Base-by-base conservation (phyloP, 2,888 invertebrate species). In the Pollenia griseotomentosa region DNA sequence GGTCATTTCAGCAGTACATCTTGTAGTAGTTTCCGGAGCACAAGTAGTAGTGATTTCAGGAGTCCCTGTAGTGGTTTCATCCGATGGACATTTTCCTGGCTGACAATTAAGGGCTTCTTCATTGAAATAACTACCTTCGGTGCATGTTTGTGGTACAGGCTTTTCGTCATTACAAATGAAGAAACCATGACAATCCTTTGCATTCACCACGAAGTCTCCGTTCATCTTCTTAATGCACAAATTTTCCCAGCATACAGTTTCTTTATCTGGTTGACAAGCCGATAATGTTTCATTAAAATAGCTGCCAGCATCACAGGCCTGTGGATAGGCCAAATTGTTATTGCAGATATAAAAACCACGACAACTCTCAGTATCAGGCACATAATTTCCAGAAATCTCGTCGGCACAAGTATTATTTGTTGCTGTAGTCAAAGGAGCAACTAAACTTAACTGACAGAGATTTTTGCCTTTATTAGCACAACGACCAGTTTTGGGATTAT, bases 321-420 rank as follows among this genome's bases (percentile, higher is more conserved):
- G 92, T 1, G 89, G 83, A 83, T 90, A 90, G 0, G 92, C 90
- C 73, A 81, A 0, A 23, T 91, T 89, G 5, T 90, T 75, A 14
- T 89, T 81, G 66, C 93, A 93, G 55, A 91, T 90, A 59, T 88
- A 90, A 80, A 85, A 93, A 14, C 89, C 87, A 2, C 83, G 86
- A 61, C 93, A 93, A 46, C 81, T 89, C 0, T 77, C 88, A 0
- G 82, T 7, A n/a, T 90, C 85, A 2, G 90, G 48, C 3, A 92
- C 5, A 57, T 70, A 90, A 4, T 89, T 89, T 1, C 92, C 91
- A 2, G 77, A 89, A 10, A 90, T 85, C 66, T 90, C 88, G 9
- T 78, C 71, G 10, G 87, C 66, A 57, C 92, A 92, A 1, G 86
- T 68, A 85, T 91, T 74, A 85, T 91, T 91, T 0, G 59, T 23